Evolutionary conservation across 2,113 vertebrate genomes (phyloP).

Genomic region (Menura novaehollandiae): DNA sequence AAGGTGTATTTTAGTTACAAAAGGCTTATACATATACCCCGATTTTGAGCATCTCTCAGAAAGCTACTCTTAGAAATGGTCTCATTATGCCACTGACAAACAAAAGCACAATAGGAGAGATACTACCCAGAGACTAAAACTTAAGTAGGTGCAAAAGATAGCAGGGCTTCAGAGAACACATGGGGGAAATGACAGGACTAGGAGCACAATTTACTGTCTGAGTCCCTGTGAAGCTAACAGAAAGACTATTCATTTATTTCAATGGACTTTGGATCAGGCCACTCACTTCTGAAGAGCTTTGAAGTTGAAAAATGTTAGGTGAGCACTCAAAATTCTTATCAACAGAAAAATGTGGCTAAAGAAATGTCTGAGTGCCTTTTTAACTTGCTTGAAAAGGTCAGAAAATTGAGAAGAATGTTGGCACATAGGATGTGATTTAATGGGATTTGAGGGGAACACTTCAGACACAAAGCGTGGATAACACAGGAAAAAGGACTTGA

Average conservation of each 20-base stretch:
- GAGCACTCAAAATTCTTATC: slow-evolving; percentile 9
- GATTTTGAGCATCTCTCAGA: background rate
- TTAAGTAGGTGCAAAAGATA: background rate
- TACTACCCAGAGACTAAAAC: background rate
- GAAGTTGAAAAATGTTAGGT: slow-evolving; percentile 13
- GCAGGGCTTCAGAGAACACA: background rate
- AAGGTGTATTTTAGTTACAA: background rate
- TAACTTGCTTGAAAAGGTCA: slow-evolving; percentile 29
- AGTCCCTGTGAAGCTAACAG: background rate
- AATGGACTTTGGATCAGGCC: background rate
- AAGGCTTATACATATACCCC: background rate
- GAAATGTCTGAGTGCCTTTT: background rate
- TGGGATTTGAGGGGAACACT: background rate
- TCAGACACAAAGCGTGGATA: background rate
- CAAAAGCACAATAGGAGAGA: background rate
- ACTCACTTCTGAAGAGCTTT: slow-evolving; percentile 28
- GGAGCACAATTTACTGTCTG: background rate
- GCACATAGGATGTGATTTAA: background rate
- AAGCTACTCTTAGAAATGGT: background rate
- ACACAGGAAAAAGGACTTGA: background rate
- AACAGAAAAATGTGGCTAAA: background rate
- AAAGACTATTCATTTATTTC: slow-evolving; percentile 3
- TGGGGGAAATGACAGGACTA: background rate
- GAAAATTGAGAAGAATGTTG: background rate
- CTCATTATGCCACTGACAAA: background rate